phyloP scores from a whole-genome alignment of 2,888 invertebrate genomes.

The Drosophila imparisetae region DNA sequence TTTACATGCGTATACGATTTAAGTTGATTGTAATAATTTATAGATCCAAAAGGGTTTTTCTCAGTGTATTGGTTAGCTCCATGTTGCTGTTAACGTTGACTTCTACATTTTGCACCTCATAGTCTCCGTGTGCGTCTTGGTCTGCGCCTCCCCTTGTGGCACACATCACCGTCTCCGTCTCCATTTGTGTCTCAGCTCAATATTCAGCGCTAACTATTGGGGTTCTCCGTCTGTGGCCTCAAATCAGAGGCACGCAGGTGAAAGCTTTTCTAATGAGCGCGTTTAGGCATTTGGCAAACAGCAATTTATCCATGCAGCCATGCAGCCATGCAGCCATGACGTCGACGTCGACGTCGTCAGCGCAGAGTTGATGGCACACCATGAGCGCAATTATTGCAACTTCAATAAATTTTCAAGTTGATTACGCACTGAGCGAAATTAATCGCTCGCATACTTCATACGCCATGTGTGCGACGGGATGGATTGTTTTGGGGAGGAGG shows the following conservation, averaged over 20 bases:
- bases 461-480: slow-evolving; percentile 38
- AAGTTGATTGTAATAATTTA: background rate
- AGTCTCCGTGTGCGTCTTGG: slow-evolving; percentile 6
- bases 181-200: background rate
- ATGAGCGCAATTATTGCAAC: slow-evolving; percentile 76
- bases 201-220: slow-evolving; percentile 10
- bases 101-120: background rate
- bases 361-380: slow-evolving; percentile 35
- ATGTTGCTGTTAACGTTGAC: slow-evolving; percentile 8
- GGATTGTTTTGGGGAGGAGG: background rate
- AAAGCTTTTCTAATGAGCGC: slow-evolving; percentile 74
- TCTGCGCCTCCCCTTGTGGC: background rate
- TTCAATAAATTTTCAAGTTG: slow-evolving; percentile 78
- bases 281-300: slow-evolving; percentile 44
- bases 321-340: slow-evolving; percentile 13
- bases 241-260: slow-evolving; percentile 72
- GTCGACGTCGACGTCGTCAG: background rate
- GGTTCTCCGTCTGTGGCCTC: slow-evolving; percentile 48
- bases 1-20: background rate
- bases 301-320: slow-evolving; percentile 18
- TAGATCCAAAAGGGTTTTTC: background rate
- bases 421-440: slow-evolving; percentile 76
- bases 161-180: background rate
- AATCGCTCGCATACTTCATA: slow-evolving; percentile 73
- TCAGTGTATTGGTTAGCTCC: slow-evolving; percentile 34